Conservation (phyloP, 2,113 vertebrate species). For the Muscicapa adusta region DNA sequence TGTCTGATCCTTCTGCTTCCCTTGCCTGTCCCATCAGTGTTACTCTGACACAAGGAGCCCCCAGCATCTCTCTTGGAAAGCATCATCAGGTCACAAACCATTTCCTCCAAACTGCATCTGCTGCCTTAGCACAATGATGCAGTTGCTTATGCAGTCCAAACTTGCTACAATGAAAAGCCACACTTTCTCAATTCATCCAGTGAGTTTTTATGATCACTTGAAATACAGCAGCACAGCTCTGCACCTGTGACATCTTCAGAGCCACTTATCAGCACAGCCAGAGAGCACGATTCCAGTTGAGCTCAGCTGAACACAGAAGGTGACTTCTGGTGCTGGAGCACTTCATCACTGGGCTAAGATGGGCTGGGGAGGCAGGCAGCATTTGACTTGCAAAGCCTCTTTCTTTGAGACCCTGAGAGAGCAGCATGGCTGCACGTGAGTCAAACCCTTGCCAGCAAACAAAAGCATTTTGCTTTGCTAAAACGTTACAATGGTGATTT, state of each 20-base stretch:
- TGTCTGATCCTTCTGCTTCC: background rate
- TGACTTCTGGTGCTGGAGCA: slow-evolving; percentile 10
- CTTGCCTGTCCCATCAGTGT: accelerated
- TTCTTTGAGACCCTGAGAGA: background rate
- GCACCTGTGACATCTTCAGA: background rate
- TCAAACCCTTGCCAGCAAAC: background rate
- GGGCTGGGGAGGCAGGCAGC: background rate
- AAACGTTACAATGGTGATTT: background rate
- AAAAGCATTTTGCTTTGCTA: background rate
- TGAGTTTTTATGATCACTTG: background rate
- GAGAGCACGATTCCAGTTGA: background rate
- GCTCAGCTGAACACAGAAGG: slow-evolving; percentile 46
- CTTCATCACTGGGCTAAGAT: background rate
- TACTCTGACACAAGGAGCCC: background rate
- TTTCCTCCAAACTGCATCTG: slow-evolving; percentile 3
- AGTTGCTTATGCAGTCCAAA: background rate
- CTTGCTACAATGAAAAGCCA: background rate
- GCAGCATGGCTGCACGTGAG: background rate
- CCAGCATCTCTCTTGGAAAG: background rate
- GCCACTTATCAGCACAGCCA: background rate
- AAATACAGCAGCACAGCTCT: background rate
- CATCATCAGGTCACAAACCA: background rate
- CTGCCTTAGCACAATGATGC: background rate
- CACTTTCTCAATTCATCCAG: background rate
- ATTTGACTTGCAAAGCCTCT: background rate